phyloP scores from a whole-genome alignment of 2,113 vertebrate species.

The Fregetta grallaria region DNA sequence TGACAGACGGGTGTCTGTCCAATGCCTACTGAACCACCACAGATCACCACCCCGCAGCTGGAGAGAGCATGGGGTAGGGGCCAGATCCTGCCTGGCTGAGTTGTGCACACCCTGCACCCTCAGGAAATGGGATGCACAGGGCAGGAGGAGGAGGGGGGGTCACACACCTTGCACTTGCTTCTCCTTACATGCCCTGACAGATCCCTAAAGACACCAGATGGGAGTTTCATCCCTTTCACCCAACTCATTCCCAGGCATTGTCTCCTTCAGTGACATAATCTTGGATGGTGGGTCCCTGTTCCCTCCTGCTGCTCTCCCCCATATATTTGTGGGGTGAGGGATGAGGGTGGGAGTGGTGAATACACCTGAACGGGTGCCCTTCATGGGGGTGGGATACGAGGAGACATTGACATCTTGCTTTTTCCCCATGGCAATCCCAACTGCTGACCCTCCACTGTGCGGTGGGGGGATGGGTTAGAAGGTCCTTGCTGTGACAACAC shows the following conservation, averaged over 20 bases:
- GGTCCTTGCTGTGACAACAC: not conserved
- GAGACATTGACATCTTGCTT: not conserved
- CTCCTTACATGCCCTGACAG: not conserved
- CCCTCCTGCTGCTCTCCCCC: not conserved
- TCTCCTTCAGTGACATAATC: not conserved
- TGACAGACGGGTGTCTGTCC: not conserved
- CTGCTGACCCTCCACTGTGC: not conserved
- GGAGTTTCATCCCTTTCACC: not conserved
- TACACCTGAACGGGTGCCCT: accelerated
- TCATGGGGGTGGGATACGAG: not conserved
- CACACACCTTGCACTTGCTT: not conserved
- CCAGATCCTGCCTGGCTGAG: not conserved
- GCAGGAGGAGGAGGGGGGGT: not conserved
- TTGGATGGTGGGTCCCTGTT: not conserved
- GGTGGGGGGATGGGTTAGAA: accelerated
- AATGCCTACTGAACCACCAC: accelerated
- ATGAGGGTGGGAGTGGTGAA: not conserved
- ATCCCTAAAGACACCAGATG: not conserved
- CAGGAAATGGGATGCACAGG: not conserved
- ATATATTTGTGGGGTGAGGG: not conserved
- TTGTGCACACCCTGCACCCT: not conserved
- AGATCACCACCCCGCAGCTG: not conserved
- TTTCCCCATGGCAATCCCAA: not conserved
- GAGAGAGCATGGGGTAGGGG: too few species aligned
- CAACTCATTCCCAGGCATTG: not conserved